A percentile compares a stretch with the other conserved stretches of the same genome.
Evolutionary conservation across 1,140 invertebrate genomes (phyloP).

Genomic region (Augochlora pura): DNA sequence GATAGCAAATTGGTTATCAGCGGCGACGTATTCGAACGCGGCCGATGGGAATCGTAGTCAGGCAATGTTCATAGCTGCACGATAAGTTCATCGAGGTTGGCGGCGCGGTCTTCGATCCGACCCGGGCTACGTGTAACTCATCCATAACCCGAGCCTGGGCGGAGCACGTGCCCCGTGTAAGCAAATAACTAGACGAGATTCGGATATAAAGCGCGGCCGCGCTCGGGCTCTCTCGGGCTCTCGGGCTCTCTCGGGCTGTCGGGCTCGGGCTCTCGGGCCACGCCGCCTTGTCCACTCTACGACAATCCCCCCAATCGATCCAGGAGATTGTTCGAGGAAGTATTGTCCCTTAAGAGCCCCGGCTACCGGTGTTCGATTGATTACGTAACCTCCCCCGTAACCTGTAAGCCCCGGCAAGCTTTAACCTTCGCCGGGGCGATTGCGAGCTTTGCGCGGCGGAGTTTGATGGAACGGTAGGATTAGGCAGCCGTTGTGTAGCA

Average conservation of each 20-base stretch:
- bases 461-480: slow-evolving; percentile 35
- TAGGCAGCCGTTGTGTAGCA: slow-evolving; percentile 11
- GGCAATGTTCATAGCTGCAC: not conserved
- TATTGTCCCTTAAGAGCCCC: slow-evolving; percentile 17
- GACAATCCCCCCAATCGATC: slow-evolving; percentile 8
- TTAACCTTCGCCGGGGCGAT: slow-evolving; percentile 17
- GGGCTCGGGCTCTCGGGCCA: too few species aligned
- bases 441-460: slow-evolving; percentile 26
- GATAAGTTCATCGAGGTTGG: slow-evolving; percentile 3
- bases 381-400: slow-evolving; percentile 15
- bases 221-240: too few species aligned
- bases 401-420: slow-evolving; percentile 15
- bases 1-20: not conserved
- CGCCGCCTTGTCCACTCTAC: not conserved
- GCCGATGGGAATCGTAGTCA: not conserved
- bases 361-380: slow-evolving; percentile 14
- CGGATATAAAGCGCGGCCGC: not conserved
- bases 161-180: slow-evolving; percentile 8
- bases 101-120: not conserved
- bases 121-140: not conserved
- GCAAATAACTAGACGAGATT: slow-evolving; percentile 20
- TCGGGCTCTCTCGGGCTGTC: too few species aligned
- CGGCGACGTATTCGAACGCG: not conserved
- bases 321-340: slow-evolving; percentile 1
- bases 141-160: not conserved